These are phyloP conservation scores for Rhyacophila evoluta DNA, from an alignment of 2,888 invertebrate species.

Conservation along the genomic window DNA sequence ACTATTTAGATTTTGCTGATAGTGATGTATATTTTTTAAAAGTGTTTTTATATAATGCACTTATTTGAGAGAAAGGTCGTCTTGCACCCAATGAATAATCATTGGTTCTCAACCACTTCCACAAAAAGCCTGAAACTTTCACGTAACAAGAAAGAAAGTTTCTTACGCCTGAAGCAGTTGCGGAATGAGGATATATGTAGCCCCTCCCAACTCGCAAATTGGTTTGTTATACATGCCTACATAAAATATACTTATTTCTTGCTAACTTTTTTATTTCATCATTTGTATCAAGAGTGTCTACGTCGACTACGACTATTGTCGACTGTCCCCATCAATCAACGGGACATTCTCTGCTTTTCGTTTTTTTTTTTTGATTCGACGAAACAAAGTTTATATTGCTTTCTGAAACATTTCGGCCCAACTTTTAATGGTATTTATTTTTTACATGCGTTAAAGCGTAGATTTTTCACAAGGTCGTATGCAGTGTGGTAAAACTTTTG, in stretches of 20 bases:
- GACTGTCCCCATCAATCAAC: background rate
- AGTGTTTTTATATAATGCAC: too few relatives aligned
- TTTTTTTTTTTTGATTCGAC: background rate
- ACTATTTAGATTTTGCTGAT: too few relatives aligned
- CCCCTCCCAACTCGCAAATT: slow-evolving; percentile 1
- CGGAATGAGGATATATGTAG: slow-evolving; percentile 8
- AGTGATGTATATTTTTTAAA: too few relatives aligned
- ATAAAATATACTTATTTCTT: background rate
- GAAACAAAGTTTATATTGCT: slow-evolving; percentile 7
- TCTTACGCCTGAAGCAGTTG: background rate
- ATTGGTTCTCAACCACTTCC: background rate
- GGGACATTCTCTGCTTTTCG: background rate
- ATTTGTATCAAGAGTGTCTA: slow-evolving; percentile 9
- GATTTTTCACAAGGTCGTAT: background rate
- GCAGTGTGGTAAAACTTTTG: background rate
- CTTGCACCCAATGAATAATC: too few relatives aligned
- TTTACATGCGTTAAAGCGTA: background rate
- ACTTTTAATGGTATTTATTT: slow-evolving; percentile 14
- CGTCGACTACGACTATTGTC: background rate
- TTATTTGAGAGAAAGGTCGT: too few relatives aligned
- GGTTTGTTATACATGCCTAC: background rate
- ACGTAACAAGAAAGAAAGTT: background rate
- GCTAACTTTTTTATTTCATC: slow-evolving; percentile 22
- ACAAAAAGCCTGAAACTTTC: background rate
- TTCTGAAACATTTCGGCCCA: background rate